Evolutionary conservation across 2,888 invertebrate species (phyloP).

Genomic region (Seladonia tumulorum): DNA sequence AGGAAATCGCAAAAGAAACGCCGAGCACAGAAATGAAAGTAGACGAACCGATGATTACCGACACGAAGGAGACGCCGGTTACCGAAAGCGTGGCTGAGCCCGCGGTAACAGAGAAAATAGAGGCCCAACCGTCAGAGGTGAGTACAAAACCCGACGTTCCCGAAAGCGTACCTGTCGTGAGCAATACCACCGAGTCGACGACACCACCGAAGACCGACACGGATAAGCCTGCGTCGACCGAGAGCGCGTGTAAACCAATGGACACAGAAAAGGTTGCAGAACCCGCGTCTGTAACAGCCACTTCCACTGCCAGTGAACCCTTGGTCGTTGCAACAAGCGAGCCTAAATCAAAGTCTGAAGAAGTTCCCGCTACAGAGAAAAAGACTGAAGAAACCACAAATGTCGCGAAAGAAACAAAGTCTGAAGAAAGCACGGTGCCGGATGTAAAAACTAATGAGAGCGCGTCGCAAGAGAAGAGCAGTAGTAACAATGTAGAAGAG

Average conservation of each 20-base stretch:
- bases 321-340: slow-evolving; percentile 43
- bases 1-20: slow-evolving; percentile 55
- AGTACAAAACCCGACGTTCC: slow-evolving; percentile 44
- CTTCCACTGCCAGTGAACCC: slow-evolving; percentile 43
- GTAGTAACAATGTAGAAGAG: slow-evolving; percentile 39
- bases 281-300: slow-evolving; percentile 34
- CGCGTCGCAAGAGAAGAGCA: slow-evolving; percentile 41
- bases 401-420: slow-evolving; percentile 50
- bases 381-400: slow-evolving; percentile 68
- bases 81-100: slow-evolving; percentile 43
- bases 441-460: slow-evolving; percentile 57
- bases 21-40: slow-evolving; percentile 30
- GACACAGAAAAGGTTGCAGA: slow-evolving; percentile 58
- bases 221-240: slow-evolving; percentile 44
- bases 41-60: slow-evolving; percentile 53
- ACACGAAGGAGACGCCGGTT: slow-evolving; percentile 59
- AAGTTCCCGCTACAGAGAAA: slow-evolving; percentile 62
- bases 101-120: slow-evolving; percentile 35
- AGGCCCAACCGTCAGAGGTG: slow-evolving; percentile 46
- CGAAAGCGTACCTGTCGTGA: slow-evolving; percentile 42
- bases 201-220: slow-evolving; percentile 41
- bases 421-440: slow-evolving; percentile 38
- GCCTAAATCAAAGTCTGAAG: slow-evolving; percentile 55
- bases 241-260: slow-evolving; percentile 50
- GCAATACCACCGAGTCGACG: slow-evolving; percentile 35